Evolutionary conservation across 2,888 invertebrate species (phyloP), one percentile per base, ranked within the genome.

Genomic region (Protodeltote pygarga): DNA sequence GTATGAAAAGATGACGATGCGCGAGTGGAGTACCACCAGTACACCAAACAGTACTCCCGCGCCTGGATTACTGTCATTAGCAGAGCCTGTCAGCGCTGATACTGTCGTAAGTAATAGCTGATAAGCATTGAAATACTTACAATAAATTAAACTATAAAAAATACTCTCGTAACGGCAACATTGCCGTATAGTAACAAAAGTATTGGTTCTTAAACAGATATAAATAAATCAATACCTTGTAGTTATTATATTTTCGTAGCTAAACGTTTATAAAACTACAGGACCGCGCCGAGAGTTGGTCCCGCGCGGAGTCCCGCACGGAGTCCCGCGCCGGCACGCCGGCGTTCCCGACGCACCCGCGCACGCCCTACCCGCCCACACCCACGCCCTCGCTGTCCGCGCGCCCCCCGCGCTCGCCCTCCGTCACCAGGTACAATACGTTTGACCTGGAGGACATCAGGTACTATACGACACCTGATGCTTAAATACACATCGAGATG

Each of bases 321-420:
- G 91, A 94, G 73, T 94, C 94, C 29, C 93, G 97, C 50, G 97
- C 97, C 15, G 97, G 97, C 81, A 98, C 98, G 13, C 98, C 98
- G 27, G 96, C 97, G 41, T 98, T 98, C 93, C 98, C 98, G 50
- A 97, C 97, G 41, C 96, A 96, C 75, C 97, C 97, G 46, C 95
- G 97, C 71, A 98, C 97, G 4, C 98, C 97, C 8, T 96, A 96
- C 91, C 95, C 95, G 65, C 96, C 96, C 77, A 95, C 96, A 76
- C 93, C 95, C 29, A 94, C 95, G 45, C 94, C 94, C 46, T 94
- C 95, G 41, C 93, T 94, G 65, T 87, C 92, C 75, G 93, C 94
- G 71, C 94, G 96, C 83, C 96, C 96, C 60, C 96, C 96, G 78
- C 96, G 96, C 85, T 96, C 96, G 93, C 96, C 96, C 58, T 93